These are phyloP conservation scores for Cataglyphis altisquamis DNA, from an alignment of 2,888 invertebrate species.

Conservation along the genomic window DNA sequence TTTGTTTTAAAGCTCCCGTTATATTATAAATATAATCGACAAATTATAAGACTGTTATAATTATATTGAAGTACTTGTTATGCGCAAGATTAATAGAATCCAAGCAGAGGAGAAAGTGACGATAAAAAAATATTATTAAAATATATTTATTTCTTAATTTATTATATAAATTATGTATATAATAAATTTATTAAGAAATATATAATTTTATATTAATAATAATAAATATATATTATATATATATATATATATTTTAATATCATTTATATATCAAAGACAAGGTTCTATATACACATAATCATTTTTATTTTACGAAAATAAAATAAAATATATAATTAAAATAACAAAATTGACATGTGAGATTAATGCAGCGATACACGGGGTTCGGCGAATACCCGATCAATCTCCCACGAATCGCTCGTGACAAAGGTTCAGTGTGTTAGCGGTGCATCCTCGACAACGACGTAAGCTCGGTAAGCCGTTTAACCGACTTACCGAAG, in stretches of 20 bases:
- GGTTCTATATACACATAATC: not conserved
- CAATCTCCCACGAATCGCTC: not conserved
- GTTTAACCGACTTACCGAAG: slow-evolving; percentile 46
- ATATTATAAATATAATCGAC: not conserved
- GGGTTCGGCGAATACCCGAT: not conserved
- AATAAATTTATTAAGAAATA: too few relatives aligned
- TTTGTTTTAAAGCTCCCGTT: not conserved
- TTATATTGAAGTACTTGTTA: not conserved
- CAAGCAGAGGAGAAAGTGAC: not conserved
- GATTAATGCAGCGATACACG: not conserved
- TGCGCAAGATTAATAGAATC: not conserved
- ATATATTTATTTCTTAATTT: not conserved
- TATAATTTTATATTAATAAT: too few relatives aligned
- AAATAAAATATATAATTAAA: not conserved
- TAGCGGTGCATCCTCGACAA: slow-evolving; percentile 50
- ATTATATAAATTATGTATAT: too few relatives aligned
- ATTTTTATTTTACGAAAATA: not conserved
- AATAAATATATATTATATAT: too few relatives aligned
- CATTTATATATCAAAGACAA: not conserved
- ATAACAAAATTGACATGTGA: not conserved
- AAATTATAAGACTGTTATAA: too few relatives aligned
- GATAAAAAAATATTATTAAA: too few relatives aligned
- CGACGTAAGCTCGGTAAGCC: slow-evolving; percentile 1
- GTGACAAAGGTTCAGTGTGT: slow-evolving; percentile 48
- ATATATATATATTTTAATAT: too few relatives aligned